phyloP scores from a whole-genome alignment of 2,888 invertebrate species.

The Eledone cirrhosa region DNA sequence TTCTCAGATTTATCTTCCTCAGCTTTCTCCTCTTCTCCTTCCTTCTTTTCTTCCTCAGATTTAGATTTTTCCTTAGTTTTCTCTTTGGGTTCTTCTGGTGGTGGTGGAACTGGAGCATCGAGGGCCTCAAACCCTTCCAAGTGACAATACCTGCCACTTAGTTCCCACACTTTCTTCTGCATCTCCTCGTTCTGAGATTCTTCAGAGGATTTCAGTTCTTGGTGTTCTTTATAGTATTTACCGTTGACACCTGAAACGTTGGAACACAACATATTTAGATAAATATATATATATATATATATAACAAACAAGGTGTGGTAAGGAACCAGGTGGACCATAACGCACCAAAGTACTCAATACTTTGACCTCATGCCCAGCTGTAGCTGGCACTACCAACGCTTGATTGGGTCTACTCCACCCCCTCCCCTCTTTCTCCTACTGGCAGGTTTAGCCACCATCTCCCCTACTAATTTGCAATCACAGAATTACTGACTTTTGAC shows the following conservation, averaged over 20 bases:
- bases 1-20: slow-evolving; percentile 18
- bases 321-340: no score
- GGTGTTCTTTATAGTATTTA: slow-evolving; percentile 50
- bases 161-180: slow-evolving; percentile 54
- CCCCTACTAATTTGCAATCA: no score
- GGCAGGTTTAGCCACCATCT: no score
- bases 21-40: slow-evolving; percentile 33
- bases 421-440: no score
- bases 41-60: slow-evolving; percentile 29
- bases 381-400: no score
- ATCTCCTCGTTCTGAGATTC: slow-evolving; percentile 54
- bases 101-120: slow-evolving; percentile 48
- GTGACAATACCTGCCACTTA: slow-evolving; percentile 53
- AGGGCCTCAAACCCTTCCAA: slow-evolving; percentile 56
- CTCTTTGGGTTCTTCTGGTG: slow-evolving; percentile 34
- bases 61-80: slow-evolving; percentile 31
- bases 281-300: no score
- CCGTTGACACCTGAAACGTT: slow-evolving; percentile 48
- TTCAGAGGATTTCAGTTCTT: slow-evolving; percentile 49
- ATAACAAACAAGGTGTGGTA: no score
- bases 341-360: no score
- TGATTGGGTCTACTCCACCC: no score
- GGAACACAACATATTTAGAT: no score
- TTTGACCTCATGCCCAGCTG: no score
- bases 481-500: no score